Conservation (phyloP, 1,140 invertebrate species). For the Drosophila asahinai region DNA sequence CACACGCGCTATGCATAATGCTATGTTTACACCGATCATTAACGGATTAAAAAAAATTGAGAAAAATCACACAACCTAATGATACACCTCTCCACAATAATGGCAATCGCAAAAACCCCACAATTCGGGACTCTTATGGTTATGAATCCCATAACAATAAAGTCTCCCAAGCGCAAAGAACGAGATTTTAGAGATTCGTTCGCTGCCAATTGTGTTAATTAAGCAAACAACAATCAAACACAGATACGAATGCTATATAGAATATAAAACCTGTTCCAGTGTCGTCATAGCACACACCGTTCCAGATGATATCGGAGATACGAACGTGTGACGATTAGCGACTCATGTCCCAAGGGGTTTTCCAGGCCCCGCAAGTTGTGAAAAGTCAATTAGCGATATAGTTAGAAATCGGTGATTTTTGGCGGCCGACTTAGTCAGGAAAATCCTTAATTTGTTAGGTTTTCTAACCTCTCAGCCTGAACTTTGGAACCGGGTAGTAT, state of each 20-base stretch:
- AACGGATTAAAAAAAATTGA: neutral
- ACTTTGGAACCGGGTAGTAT: neutral
- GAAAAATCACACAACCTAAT: conserved; percentile 39
- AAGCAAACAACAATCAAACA: conserved; percentile 30
- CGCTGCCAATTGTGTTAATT: conserved; percentile 47
- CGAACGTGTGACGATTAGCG: conserved; percentile 28
- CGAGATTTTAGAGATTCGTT: conserved; percentile 16
- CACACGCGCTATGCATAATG: conserved; percentile 5
- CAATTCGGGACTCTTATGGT: conserved; percentile 15
- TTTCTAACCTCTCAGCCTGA: neutral
- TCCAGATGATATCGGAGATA: conserved; percentile 1
- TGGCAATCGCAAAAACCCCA: conserved; percentile 32
- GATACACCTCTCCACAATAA: conserved; percentile 18
- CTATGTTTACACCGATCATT: conserved; percentile 37
- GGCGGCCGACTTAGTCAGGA: neutral
- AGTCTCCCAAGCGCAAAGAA: conserved; percentile 23
- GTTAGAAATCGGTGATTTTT: conserved; percentile 38
- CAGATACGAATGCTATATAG: conserved; percentile 15
- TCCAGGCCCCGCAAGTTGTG: conserved; percentile 22
- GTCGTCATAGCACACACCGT: conserved; percentile 47
- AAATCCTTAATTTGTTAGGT: neutral
- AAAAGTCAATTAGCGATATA: conserved; percentile 30
- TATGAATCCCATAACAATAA: conserved; percentile 32
- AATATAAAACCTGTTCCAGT: conserved; percentile 57
- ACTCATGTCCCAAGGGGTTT: conserved; percentile 36